phyloP scores from a whole-genome alignment of 2,888 invertebrate species.

The Troides helena region DNA sequence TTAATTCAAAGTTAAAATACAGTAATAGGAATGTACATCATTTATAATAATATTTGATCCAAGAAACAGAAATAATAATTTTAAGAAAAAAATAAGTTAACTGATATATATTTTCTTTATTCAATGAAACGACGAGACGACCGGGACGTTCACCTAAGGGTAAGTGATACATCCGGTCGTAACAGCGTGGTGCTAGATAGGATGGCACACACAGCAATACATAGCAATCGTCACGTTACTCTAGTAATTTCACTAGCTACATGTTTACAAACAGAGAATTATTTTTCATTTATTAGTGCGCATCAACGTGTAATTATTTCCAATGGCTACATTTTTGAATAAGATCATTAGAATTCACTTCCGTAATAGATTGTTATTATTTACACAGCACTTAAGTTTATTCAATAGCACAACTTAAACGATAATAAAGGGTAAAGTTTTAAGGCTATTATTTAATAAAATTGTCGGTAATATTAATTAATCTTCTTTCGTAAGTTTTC shows the following conservation, averaged over 20 bases:
- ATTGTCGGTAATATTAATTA: conserved; percentile 14
- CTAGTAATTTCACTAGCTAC: too few species aligned
- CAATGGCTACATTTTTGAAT: too few species aligned
- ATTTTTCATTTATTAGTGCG: background rate
- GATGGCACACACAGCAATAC: too few species aligned
- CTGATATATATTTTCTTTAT: too few species aligned
- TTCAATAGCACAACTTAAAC: background rate
- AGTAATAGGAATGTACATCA: background rate
- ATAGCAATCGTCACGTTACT: too few species aligned
- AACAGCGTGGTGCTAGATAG: too few species aligned
- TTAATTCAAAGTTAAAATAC: conserved; percentile 2
- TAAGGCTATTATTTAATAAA: background rate
- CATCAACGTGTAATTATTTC: background rate
- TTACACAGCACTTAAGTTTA: background rate
- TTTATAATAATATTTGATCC: background rate
- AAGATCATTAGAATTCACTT: too few species aligned
- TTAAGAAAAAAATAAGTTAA: too few species aligned
- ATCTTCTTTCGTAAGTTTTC: conserved; percentile 16
- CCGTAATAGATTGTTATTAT: background rate
- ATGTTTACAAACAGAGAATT: background rate
- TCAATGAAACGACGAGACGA: too few species aligned
- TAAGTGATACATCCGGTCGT: too few species aligned
- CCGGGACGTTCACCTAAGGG: too few species aligned
- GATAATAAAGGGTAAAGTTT: background rate
- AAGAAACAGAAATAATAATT: background rate